Evolutionary conservation across 2,888 invertebrate genomes (phyloP), one percentile per base, ranked within the genome.

Genomic region (Nemotelus pantherinus): DNA sequence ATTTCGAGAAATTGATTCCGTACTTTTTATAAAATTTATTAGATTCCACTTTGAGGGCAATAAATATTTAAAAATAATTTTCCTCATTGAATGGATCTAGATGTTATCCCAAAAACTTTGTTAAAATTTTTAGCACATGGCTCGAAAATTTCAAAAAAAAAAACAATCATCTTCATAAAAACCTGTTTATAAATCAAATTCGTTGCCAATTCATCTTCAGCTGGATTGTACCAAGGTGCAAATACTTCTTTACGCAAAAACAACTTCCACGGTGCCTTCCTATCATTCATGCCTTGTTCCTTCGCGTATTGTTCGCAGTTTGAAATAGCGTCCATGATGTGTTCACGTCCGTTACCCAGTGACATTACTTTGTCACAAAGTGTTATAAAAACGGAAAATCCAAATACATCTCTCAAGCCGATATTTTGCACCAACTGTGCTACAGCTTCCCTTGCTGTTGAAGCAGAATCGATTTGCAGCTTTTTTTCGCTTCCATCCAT

Each of bases 231-330:
- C 98, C 98, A 98, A 0, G 96, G 95, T 43, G 93, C 90, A 86
- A 96, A 96, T 77, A 98, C 94, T 89, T 98, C 98, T 88, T 94
- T 94, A 72, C 95, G 89, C 85, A 94, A 92, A 86, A 94, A 95
- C 68, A 97, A 86, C 82, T 94, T 90, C 97, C 97, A 98, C 0
- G 95, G 94, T 3, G 95, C 95, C 83, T 91, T 93, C 82, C 93
- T 90, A 85, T 97, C 96, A 77, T 93, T 91, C 2, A 92, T 91
- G 0, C 96, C 95, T 85, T 95, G 93, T 86, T 97, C 97, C 87
- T 94, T 96, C 45, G 96, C 94, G 85, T 95, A 97, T 85, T 98
- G 97, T 85, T 98, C 98, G 86, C 97, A 97, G 85, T 97, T 96
- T 0, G 96, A 96, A 83, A 98, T 94, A 0, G 97, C 98, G 87